Base-by-base conservation (phyloP, 1,140 invertebrate species). In the Heliconius hewitsoni region DNA sequence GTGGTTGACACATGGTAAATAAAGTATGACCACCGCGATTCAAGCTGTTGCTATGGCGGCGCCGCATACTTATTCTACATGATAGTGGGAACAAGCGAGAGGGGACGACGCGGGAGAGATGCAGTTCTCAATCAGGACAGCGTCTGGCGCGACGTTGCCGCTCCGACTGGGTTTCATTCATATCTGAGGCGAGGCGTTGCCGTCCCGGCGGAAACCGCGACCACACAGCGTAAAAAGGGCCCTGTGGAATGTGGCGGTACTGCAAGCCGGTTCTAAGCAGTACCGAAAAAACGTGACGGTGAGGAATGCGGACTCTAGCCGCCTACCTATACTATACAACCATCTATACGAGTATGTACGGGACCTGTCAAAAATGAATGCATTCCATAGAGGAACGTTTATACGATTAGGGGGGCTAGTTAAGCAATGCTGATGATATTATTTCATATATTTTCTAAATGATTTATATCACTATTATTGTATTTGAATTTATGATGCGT, bases 111-210 rank as follows among this genome's bases (percentile, higher is more conserved):
- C 90, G 90, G 91, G 91, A 93, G 87, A 87, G 88, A 89, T 89
- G 86, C 91, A 93, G 87, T 93, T 93, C 92, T 94, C 91, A 94
- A 94, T 94, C 92, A 90, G 87, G 87, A 88, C 79, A 85, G 86
- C 91, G 92, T 91, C 92, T 92, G 87, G 87, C 42, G 93, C 92
- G 89, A 90, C 89, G 93, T 94, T 94, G 93, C 93, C 93, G 79
- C 80, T 39, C 90, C 88, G 89, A 91, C 91, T 89, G 92, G 92
- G 92, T 94, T 94, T 94, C 93, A 94, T 94, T 94, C 93, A 94
- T 94, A 93, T 94, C 93, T 94, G 89, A 93, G 87, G 88, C 87
- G 91, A 91, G 91, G 85, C 91, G 93, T 94, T 94, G 93, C 93
- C 92, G 91, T 90, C 86, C 87, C 90, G 91, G 89, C 93, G 93